Percentiles rank a stretch among this genome's conserved stretches.
phyloP scores from a whole-genome alignment of 1,140 invertebrate species.

The Wiebesia pumilae region DNA sequence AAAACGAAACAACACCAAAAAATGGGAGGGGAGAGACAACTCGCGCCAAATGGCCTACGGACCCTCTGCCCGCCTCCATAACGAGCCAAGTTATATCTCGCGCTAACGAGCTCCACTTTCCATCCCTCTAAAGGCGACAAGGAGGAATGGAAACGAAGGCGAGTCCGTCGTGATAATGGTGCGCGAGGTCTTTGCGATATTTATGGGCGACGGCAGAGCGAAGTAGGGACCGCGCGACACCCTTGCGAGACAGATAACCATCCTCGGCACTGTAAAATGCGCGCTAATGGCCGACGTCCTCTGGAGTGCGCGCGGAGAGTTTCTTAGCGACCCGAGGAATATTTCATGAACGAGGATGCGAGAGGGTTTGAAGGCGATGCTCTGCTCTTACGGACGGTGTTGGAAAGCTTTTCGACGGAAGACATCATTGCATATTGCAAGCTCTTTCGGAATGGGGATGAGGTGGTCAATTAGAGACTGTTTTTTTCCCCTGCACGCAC shows the following conservation, averaged over 20 bases:
- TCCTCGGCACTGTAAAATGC: conserved; percentile 48
- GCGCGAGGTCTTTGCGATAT: background rate
- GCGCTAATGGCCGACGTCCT: conserved; percentile 58
- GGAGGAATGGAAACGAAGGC: conserved; percentile 39
- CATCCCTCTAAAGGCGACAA: conserved; percentile 3
- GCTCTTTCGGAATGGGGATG: too few relatives aligned
- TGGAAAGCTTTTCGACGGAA: background rate
- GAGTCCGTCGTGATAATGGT: conserved; percentile 26
- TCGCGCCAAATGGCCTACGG: conserved; percentile 33
- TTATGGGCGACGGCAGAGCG: conserved; percentile 33
- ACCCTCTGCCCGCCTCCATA: background rate
- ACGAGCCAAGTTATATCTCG: conserved; percentile 30
- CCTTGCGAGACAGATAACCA: conserved; percentile 26
- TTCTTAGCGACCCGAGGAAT: conserved; percentile 60
- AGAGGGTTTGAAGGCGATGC: background rate
- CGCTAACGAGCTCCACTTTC: conserved; percentile 62
- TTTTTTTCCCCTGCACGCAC: too few relatives aligned
- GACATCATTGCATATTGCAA: too few relatives aligned
- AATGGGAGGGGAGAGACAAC: background rate
- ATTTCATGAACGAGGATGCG: conserved; percentile 58
- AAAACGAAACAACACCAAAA: conserved; percentile 50
- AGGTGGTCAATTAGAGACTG: too few relatives aligned
- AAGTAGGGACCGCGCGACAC: conserved; percentile 39
- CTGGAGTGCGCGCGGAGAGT: conserved; percentile 33
- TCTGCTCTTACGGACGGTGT: background rate